These are phyloP conservation scores for Trematocara unimaculatum DNA, from an alignment of 2,113 vertebrate genomes.

Conservation along the genomic window DNA sequence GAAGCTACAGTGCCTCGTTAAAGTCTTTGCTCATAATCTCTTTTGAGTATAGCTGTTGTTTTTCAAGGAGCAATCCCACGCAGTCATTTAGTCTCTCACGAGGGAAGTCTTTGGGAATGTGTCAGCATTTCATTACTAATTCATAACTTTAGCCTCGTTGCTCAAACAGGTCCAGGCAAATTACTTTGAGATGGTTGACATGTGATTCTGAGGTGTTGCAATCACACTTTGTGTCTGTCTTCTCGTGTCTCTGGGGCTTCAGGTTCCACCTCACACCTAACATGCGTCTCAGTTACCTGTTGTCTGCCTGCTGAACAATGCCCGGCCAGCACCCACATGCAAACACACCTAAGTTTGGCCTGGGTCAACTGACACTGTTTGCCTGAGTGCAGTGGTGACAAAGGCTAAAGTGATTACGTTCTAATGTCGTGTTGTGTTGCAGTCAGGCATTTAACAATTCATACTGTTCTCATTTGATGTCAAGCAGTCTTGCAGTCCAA, in stretches of 20 bases:
- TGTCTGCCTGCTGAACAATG: neutral
- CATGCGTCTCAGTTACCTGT: conserved; percentile 20
- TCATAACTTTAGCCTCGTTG: neutral
- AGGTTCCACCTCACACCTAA: conserved; percentile 53
- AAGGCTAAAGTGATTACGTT: conserved; percentile 32
- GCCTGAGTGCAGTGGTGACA: conserved; percentile 1
- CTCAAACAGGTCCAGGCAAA: neutral
- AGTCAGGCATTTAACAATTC: neutral
- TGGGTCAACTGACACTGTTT: conserved; percentile 30
- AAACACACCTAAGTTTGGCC: neutral
- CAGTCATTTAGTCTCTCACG: neutral
- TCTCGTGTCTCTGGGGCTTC: neutral
- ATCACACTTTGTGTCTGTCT: neutral
- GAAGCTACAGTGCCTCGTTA: neutral
- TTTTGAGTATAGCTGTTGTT: neutral
- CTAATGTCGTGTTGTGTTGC: neutral
- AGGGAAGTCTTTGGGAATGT: conserved; percentile 3
- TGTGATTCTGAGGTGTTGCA: conserved; percentile 20
- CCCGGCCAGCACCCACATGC: neutral
- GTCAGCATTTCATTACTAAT: conserved; percentile 38
- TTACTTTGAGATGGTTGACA: neutral
- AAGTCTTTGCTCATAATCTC: neutral
- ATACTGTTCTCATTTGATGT: neutral
- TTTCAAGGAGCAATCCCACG: neutral
- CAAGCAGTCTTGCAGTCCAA: neutral